Evolutionary conservation across 2,113 vertebrate genomes (phyloP).

Genomic region (Clarias batrachus): DNA sequence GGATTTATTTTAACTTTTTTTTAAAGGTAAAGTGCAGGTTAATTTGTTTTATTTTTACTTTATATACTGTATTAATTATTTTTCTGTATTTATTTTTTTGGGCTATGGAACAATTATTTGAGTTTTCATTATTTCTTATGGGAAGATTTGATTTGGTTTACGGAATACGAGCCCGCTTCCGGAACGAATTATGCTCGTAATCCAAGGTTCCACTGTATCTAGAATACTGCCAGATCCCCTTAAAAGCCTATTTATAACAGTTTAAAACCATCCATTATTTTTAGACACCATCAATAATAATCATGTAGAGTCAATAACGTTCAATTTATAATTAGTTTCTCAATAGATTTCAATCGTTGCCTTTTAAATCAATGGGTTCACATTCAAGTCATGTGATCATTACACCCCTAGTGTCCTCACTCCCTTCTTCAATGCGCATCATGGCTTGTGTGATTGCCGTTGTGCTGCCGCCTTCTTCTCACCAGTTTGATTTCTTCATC

Average conservation of each 20-base stretch:
- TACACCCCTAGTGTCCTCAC: too few species aligned
- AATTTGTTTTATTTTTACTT: too few species aligned
- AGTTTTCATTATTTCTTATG: too few species aligned
- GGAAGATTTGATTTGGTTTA: too few species aligned
- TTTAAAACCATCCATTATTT: background rate
- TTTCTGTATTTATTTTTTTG: too few species aligned
- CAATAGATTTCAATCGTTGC: background rate
- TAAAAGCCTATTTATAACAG: background rate
- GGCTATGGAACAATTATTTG: too few species aligned
- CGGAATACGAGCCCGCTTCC: too few species aligned
- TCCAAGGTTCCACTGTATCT: too few species aligned
- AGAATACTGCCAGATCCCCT: background rate
- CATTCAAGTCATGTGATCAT: background rate
- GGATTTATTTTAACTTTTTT: too few species aligned
- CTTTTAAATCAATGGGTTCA: background rate
- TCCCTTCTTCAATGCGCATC: constrained; percentile 5
- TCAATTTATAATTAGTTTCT: background rate
- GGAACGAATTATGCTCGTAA: too few species aligned
- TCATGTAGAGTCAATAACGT: background rate
- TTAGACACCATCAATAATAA: background rate
- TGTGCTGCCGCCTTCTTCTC: constrained; percentile 25
- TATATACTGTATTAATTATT: too few species aligned
- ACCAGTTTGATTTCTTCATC: constrained; percentile 65
- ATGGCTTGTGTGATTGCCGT: constrained; percentile 3
- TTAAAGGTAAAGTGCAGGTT: too few species aligned